Percentiles rank a stretch among this genome's conserved stretches.
phyloP scores from a whole-genome alignment of 2,888 invertebrate species.

The Eucera pruinosa region DNA sequence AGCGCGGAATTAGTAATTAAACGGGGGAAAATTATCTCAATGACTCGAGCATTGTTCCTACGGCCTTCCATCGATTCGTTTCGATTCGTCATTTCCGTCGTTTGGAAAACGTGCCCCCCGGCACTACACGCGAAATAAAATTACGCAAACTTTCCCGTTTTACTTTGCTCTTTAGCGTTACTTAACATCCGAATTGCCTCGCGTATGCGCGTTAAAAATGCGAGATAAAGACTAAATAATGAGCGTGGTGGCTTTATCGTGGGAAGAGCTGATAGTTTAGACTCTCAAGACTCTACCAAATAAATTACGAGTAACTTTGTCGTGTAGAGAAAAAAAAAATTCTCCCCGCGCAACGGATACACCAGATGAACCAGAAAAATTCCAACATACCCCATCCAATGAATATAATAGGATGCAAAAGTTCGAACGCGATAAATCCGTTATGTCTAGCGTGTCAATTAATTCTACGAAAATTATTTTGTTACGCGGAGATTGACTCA shows the following conservation, averaged over 20 bases:
- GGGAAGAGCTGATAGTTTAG: constrained; percentile 33
- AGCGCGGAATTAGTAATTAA: constrained; percentile 35
- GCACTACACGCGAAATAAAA: not conserved
- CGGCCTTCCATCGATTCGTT: not conserved
- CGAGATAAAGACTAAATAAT: not conserved
- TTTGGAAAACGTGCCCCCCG: not conserved
- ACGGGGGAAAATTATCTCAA: constrained; percentile 26
- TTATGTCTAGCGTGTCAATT: no score
- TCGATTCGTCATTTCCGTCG: not conserved
- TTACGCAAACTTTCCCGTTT: not conserved
- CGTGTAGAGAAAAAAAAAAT: not conserved
- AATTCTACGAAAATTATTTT: no score
- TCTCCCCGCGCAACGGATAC: not conserved
- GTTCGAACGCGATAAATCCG: no score
- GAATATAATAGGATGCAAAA: no score
- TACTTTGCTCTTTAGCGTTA: not conserved
- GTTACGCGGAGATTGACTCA: no score
- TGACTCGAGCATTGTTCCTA: constrained; percentile 10
- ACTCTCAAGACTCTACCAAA: constrained; percentile 25
- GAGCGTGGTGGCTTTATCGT: constrained; percentile 32
- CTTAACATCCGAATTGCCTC: not conserved
- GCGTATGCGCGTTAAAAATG: not conserved
- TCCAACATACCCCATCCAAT: no score
- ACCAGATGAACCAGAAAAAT: not conserved
- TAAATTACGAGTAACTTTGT: constrained; percentile 12